These are phyloP conservation scores for Phaethornis superciliosus DNA, from an alignment of 2,113 vertebrate species.

Conservation along the genomic window DNA sequence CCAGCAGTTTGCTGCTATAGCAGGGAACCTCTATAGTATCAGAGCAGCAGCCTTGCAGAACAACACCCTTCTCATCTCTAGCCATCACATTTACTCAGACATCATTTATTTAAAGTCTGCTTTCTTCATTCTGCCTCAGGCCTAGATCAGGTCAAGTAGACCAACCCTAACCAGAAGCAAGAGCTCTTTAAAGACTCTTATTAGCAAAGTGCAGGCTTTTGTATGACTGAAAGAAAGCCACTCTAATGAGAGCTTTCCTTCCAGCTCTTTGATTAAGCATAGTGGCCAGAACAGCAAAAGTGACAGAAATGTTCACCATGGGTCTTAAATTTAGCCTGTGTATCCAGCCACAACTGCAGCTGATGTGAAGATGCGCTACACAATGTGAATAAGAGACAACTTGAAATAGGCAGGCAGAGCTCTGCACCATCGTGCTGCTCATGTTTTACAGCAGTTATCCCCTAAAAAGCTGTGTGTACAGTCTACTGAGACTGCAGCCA, in stretches of 20 bases:
- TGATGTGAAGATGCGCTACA: not conserved
- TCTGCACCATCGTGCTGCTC: not conserved
- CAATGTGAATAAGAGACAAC: not conserved
- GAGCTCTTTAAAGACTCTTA: not conserved
- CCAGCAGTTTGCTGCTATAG: not conserved
- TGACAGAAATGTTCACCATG: not conserved
- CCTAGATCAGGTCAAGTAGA: slow-evolving; percentile 17
- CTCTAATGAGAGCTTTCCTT: slow-evolving; percentile 57
- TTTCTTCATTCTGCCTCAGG: not conserved
- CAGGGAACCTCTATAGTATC: not conserved
- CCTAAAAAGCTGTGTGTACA: slow-evolving; percentile 10
- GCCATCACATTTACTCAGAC: not conserved
- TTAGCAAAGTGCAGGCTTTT: not conserved
- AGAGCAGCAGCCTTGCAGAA: not conserved
- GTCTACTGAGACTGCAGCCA: slow-evolving; percentile 41
- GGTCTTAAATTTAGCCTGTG: not conserved
- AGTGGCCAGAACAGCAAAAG: slow-evolving; percentile 4
- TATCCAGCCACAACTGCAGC: not conserved
- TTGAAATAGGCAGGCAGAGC: not conserved
- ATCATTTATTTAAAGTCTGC: not conserved
- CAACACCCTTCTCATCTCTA: not conserved
- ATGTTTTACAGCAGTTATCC: slow-evolving; percentile 45
- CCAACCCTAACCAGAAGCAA: slow-evolving; percentile 9
- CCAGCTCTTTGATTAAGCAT: not conserved
- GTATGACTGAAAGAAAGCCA: not conserved